These are phyloP conservation scores for Verasper variegatus DNA, from an alignment of 2,113 vertebrate species.

Conservation along the genomic window DNA sequence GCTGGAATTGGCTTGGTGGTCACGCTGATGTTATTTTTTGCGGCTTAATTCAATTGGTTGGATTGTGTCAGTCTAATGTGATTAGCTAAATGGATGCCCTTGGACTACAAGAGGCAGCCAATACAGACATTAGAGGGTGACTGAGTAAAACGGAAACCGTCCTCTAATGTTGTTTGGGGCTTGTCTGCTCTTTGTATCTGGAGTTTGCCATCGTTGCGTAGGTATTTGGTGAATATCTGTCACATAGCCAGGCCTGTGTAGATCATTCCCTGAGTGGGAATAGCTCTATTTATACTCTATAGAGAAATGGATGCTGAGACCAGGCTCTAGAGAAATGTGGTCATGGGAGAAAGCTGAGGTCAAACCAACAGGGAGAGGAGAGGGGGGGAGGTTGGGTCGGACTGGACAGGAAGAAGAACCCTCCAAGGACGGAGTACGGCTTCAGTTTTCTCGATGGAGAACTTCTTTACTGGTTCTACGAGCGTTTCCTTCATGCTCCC, in stretches of 20 bases:
- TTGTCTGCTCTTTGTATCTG: neutral
- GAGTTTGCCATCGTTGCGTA: constrained; percentile 22
- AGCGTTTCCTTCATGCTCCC: neutral
- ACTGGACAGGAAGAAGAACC: constrained; percentile 35
- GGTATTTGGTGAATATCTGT: constrained; percentile 31
- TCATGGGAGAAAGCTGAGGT: constrained; percentile 76
- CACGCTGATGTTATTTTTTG: constrained; percentile 67
- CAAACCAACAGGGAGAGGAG: constrained; percentile 62
- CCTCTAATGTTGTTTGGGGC: constrained; percentile 32
- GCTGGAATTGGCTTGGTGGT: constrained; percentile 29
- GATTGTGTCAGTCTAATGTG: constrained; percentile 69
- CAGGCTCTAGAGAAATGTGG: constrained; percentile 54
- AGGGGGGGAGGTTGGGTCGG: constrained; percentile 18
- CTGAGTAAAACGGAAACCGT: constrained; percentile 29
- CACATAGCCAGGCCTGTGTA: constrained; percentile 33
- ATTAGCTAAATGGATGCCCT: constrained; percentile 70
- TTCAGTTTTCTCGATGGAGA: constrained; percentile 29
- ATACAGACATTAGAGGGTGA: constrained; percentile 49
- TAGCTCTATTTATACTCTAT: constrained; percentile 52
- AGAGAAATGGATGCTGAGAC: constrained; percentile 41
- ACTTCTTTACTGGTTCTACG: constrained; percentile 36
- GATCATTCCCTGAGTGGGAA: constrained; percentile 31
- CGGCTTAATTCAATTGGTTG: constrained; percentile 66
- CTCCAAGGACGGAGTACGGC: constrained; percentile 11
- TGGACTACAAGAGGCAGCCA: constrained; percentile 65